Conservation (phyloP, 1,140 invertebrate species). For the Samia ricini region DNA sequence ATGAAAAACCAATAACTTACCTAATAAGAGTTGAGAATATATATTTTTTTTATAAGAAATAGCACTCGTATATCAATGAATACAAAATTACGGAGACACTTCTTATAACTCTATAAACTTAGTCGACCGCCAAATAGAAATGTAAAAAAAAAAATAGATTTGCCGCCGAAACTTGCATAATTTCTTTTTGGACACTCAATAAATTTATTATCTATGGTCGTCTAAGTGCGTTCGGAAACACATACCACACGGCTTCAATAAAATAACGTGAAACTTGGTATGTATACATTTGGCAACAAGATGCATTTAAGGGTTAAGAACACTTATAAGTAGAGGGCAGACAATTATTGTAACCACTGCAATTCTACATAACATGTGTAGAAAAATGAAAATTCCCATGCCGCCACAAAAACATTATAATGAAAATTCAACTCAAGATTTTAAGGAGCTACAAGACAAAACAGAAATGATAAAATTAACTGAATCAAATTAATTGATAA, state of each 20-base stretch:
- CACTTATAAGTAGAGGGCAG: no score
- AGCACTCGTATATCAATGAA: slow-evolving; percentile 18
- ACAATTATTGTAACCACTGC: no score
- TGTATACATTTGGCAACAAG: background rate
- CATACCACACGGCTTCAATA: slow-evolving; percentile 1
- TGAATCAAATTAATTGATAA: no score
- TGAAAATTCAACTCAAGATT: no score
- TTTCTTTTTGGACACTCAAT: background rate
- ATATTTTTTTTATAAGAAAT: slow-evolving; percentile 11
- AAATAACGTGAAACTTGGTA: background rate
- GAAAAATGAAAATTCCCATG: no score
- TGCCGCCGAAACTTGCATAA: slow-evolving; percentile 13
- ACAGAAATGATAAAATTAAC: no score
- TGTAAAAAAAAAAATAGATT: slow-evolving; percentile 11
- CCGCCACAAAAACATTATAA: no score
- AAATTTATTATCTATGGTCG: background rate
- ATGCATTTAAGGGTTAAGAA: background rate
- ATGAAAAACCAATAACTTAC: slow-evolving; percentile 17
- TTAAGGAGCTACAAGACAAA: no score
- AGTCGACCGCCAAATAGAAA: slow-evolving; percentile 8
- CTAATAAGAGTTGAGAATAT: slow-evolving; percentile 12
- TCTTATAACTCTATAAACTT: slow-evolving; percentile 18
- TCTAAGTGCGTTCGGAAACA: background rate
- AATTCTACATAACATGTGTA: no score
- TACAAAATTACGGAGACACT: slow-evolving; percentile 13